These are phyloP conservation scores for Ferdinandea cuprea DNA, from an alignment of 2,888 invertebrate genomes.

Conservation along the genomic window DNA sequence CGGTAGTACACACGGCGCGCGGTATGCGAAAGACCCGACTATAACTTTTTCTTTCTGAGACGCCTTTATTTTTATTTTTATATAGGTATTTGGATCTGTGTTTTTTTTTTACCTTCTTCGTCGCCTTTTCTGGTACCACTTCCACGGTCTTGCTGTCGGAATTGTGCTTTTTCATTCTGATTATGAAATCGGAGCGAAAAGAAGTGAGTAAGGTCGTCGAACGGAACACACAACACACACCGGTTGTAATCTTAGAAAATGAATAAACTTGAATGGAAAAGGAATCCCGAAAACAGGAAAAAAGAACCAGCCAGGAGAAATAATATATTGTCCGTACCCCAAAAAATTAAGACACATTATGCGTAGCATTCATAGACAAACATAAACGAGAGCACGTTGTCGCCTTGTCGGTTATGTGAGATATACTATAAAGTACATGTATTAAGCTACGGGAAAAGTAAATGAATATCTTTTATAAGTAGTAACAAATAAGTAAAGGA, in stretches of 20 bases:
- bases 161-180: constrained; percentile 67
- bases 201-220: constrained; percentile 71
- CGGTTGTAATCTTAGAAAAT: constrained; percentile 66
- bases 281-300: constrained; percentile 51
- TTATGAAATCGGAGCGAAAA: constrained; percentile 65
- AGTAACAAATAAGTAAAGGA: too few species aligned
- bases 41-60: constrained; percentile 37
- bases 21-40: constrained; percentile 59
- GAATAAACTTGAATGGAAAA: constrained; percentile 61
- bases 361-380: constrained; percentile 9
- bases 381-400: not conserved
- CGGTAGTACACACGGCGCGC: constrained; percentile 47
- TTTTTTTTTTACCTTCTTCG: constrained; percentile 56
- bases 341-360: constrained; percentile 46
- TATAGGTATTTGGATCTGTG: constrained; percentile 49
- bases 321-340: constrained; percentile 33
- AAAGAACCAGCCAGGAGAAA: constrained; percentile 17
- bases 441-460: not conserved
- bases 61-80: constrained; percentile 65
- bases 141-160: constrained; percentile 47
- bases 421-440: not conserved
- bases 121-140: constrained; percentile 47
- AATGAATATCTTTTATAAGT: not conserved
- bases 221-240: constrained; percentile 54
- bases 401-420: not conserved